phyloP scores from a whole-genome alignment of 2,888 invertebrate species.

The Epirrhoe alternata region DNA sequence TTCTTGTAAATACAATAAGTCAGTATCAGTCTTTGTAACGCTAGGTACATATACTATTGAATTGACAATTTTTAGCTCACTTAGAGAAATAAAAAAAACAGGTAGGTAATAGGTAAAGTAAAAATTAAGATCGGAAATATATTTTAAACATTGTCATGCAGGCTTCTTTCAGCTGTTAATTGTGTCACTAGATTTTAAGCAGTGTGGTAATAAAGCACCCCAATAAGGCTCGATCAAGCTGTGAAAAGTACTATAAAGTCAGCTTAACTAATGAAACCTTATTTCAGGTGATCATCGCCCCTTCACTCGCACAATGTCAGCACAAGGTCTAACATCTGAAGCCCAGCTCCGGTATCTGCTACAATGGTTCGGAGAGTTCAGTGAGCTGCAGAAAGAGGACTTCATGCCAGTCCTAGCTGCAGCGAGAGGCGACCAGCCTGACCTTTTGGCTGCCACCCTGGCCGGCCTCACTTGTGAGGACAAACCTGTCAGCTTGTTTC shows the following conservation, averaged over 20 bases:
- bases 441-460: conserved; percentile 89
- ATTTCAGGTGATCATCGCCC: conserved; percentile 61
- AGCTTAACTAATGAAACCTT: not conserved
- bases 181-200: too few relatives aligned
- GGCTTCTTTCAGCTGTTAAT: too few relatives aligned
- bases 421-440: conserved; percentile 87
- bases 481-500: conserved; percentile 92
- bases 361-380: conserved; percentile 96
- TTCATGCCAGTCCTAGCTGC: conserved; percentile 90
- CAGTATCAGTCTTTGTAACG: not conserved
- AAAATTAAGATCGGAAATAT: not conserved
- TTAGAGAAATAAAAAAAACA: too few relatives aligned
- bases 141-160: too few relatives aligned
- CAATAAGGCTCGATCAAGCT: too few relatives aligned
- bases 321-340: conserved; percentile 86
- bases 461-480: conserved; percentile 88
- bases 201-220: too few relatives aligned
- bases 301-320: conserved; percentile 78
- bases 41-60: not conserved
- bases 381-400: conserved; percentile 93
- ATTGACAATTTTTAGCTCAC: not conserved
- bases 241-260: not conserved
- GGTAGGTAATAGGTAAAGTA: not conserved
- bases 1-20: not conserved
- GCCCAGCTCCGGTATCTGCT: conserved; percentile 92